Conservation (phyloP, 2,888 invertebrate genomes). For the Meiosimyza platycephala region DNA sequence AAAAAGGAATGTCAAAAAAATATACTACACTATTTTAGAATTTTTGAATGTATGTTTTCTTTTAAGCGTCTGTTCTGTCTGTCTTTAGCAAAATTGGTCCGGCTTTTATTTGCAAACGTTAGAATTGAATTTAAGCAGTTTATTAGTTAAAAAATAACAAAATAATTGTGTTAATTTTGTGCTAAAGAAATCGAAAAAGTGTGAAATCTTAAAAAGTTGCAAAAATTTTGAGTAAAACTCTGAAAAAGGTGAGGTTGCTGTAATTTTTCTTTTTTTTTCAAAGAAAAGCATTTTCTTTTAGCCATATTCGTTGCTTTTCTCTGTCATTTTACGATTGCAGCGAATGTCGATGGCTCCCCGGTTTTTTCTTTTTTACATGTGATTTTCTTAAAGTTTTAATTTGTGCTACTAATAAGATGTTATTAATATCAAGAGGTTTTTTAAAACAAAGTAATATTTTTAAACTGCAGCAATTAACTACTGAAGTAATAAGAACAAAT, state of each 20-base stretch:
- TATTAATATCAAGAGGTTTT: conserved; percentile 56
- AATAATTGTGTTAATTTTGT: too few relatives aligned
- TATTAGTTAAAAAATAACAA: too few relatives aligned
- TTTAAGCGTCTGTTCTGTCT: neutral
- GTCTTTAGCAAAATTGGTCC: conserved; percentile 1
- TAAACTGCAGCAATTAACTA: conserved; percentile 18
- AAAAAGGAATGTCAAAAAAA: too few relatives aligned
- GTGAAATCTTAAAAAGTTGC: too few relatives aligned
- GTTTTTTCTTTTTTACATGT: conserved; percentile 15
- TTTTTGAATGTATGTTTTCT: too few relatives aligned
- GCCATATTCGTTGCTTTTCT: neutral
- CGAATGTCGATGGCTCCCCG: conserved; percentile 4
- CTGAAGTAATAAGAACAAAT: conserved; percentile 16
- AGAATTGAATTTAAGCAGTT: neutral
- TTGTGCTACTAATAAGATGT: conserved; percentile 47
- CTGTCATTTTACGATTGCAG: conserved; percentile 9
- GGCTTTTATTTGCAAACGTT: conserved; percentile 1
- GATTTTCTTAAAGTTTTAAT: conserved; percentile 14
- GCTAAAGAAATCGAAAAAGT: too few relatives aligned
- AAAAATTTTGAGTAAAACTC: neutral
- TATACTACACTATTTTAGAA: too few relatives aligned
- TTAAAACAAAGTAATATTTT: conserved; percentile 22
- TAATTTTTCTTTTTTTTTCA: conserved; percentile 4
- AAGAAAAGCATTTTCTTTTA: conserved; percentile 12
- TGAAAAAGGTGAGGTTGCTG: conserved; percentile 6